These are phyloP conservation scores for Corynorhinus townsendii DNA, from an alignment of 2,113 vertebrate species.

Conservation along the genomic window DNA sequence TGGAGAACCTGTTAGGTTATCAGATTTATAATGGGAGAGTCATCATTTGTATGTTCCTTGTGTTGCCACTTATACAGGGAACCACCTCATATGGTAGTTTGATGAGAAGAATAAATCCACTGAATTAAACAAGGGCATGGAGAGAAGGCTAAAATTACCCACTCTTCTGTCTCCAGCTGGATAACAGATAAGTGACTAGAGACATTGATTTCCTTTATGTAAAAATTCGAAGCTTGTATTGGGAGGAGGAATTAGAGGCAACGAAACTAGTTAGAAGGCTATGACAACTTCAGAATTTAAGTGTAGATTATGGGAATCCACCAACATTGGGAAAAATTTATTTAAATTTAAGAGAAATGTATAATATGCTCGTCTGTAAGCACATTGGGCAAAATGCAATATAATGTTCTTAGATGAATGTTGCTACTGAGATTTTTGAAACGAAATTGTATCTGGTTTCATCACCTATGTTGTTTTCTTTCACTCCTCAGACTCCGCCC, in stretches of 20 bases:
- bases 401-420: background rate
- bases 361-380: background rate
- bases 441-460: background rate
- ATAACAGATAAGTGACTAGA: background rate
- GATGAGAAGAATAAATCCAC: background rate
- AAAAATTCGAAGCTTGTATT: background rate
- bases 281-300: slow-evolving; percentile 4
- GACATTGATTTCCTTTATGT: background rate
- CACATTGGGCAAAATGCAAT: background rate
- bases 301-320: background rate
- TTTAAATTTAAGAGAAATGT: background rate
- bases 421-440: background rate
- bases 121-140: background rate
- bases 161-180: background rate
- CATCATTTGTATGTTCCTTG: background rate
- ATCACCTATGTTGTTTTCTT: background rate
- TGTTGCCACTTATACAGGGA: background rate
- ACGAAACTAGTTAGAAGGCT: background rate
- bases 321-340: background rate
- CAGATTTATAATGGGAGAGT: background rate
- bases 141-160: background rate
- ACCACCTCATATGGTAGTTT: background rate
- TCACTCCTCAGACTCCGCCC: background rate
- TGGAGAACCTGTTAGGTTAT: background rate
- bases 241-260: background rate